Evolutionary conservation across 1,140 invertebrate species (phyloP).

Genomic region (Dendrolimus kikuchii): DNA sequence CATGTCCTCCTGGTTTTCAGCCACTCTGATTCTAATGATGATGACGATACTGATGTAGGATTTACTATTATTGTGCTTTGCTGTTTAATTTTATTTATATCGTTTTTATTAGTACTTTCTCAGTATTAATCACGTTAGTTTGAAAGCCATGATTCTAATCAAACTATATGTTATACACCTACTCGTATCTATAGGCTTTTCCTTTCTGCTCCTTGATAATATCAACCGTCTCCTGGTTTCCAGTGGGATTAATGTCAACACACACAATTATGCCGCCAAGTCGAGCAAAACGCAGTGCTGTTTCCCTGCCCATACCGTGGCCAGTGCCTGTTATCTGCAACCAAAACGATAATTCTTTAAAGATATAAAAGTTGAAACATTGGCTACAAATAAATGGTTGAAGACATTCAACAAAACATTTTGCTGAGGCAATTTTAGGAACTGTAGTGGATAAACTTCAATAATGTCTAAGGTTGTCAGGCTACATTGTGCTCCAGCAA

Average conservation of each 20-base stretch:
- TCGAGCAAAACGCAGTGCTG: conserved; percentile 72
- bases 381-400: no score
- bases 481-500: no score
- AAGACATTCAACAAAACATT: no score
- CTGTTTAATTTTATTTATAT: background rate
- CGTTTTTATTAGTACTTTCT: background rate
- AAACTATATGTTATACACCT: conserved; percentile 14
- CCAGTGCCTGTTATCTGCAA: conserved; percentile 89
- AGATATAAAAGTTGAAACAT: no score
- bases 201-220: conserved; percentile 45
- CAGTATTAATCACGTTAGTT: background rate
- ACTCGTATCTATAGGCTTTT: conserved; percentile 47
- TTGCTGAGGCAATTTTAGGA: no score
- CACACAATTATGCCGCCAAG: conserved; percentile 45
- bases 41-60: no score
- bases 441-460: no score
- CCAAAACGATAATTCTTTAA: no score
- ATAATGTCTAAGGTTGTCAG: no score
- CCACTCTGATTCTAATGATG: no score
- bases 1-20: no score
- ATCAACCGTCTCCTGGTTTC: conserved; percentile 51
- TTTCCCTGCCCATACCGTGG: conserved; percentile 90
- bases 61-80: no score
- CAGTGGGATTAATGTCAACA: conserved; percentile 46
- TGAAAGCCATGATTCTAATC: background rate